A percentile compares a stretch with the other conserved stretches of the same genome.
These are phyloP conservation scores for Corynorhinus townsendii DNA, from an alignment of 2,113 vertebrate species.

Conservation along the genomic window DNA sequence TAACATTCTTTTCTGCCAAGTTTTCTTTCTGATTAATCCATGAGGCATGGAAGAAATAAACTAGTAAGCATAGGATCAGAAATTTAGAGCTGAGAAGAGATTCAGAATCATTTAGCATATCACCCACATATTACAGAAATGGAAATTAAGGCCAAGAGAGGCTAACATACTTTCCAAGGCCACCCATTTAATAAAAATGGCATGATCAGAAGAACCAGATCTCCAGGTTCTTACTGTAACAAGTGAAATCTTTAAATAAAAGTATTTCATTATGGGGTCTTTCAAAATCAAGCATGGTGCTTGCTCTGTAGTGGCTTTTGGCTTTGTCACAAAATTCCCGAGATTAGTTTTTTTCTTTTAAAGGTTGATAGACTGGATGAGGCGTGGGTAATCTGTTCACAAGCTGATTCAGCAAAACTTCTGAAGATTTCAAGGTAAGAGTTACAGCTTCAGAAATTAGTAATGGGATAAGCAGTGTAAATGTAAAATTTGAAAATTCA, in stretches of 20 bases:
- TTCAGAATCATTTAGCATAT: not conserved
- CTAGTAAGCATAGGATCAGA: not conserved
- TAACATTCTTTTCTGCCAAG: constrained; percentile 20
- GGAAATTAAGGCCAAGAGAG: constrained; percentile 5
- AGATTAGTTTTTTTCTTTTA: not conserved
- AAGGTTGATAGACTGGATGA: not conserved
- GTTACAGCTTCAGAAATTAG: constrained; percentile 19
- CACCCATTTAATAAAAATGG: not conserved
- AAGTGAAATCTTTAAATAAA: not conserved
- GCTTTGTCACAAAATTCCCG: constrained; percentile 18
- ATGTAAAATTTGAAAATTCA: not conserved
- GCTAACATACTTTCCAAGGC: not conserved
- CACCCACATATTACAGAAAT: not conserved
- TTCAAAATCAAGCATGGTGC: constrained; percentile 8
- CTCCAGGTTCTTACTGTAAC: not conserved
- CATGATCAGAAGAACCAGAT: not conserved
- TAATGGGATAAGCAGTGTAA: not conserved
- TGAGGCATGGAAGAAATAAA: constrained; percentile 26
- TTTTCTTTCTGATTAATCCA: constrained; percentile 23
- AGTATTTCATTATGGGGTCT: not conserved
- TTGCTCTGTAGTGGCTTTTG: not conserved
- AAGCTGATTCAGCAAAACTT: constrained; percentile 8
- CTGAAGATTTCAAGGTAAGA: constrained; percentile 26
- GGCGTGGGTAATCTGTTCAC: not conserved
- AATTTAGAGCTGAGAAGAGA: constrained; percentile 6